These are phyloP conservation scores for Choristoneura fumiferana DNA, from an alignment of 1,140 invertebrate genomes.

Conservation along the genomic window DNA sequence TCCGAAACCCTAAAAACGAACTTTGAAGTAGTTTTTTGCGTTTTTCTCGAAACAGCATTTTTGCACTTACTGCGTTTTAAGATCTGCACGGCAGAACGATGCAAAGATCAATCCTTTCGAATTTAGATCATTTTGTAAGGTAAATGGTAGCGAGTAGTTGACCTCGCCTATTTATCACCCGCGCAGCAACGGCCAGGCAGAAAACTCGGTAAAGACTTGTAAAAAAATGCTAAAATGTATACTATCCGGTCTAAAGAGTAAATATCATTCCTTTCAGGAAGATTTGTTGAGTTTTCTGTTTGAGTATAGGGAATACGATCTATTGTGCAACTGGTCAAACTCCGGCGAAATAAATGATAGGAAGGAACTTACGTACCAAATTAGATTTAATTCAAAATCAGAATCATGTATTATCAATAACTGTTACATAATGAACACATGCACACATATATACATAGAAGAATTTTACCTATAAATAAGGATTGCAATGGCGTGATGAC, in stretches of 20 bases:
- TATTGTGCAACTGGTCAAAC: constrained; percentile 9
- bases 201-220: constrained; percentile 33
- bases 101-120: constrained; percentile 24
- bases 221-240: constrained; percentile 30
- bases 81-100: constrained; percentile 24
- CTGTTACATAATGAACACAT: no score
- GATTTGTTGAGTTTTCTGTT: constrained; percentile 24
- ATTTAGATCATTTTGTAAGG: constrained; percentile 26
- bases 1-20: constrained; percentile 42
- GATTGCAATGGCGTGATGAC: background rate
- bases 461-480: background rate
- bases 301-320: constrained; percentile 5
- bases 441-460: background rate
- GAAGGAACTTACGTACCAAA: no score
- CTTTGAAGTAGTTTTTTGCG: constrained; percentile 21
- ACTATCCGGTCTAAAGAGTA: background rate
- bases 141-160: constrained; percentile 29
- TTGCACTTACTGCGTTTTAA: no score
- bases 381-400: no score
- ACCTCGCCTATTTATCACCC: constrained; percentile 39
- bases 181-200: constrained; percentile 33
- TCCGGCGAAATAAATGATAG: background rate
- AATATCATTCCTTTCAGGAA: constrained; percentile 4
- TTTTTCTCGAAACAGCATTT: no score
- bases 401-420: no score